Base-by-base conservation (phyloP, 2,113 vertebrate genomes). In the Rhinichthys klamathensis region DNA sequence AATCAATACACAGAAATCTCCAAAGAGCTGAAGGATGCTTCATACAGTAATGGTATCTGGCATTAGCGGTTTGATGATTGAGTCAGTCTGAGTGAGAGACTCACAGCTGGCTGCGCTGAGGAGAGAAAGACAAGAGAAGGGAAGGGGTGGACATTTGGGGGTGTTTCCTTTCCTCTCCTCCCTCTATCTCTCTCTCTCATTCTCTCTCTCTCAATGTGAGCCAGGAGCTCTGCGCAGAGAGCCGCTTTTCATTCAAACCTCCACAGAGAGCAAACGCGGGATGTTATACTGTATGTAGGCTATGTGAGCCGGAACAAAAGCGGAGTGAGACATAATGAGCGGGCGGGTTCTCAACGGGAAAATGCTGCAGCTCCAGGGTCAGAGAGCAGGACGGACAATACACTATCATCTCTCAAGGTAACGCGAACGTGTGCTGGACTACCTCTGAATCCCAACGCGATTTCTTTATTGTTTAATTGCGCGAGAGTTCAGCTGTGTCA, bases 381-480 rank as follows among this genome's bases (percentile, higher is more conserved):
- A 92, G 92, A 94, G 94, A 89, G 86, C 91, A 2, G 92, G 91
- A 88, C 93, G 94, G 93, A 95, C 94, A 91, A 94, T 94, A 91
- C 94, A 93, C 93, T 94, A 93, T 38, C 65, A 83, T 92, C 91
- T 93, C 89, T 94, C 94, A 91, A 95, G 94, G 94, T 95, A 95
- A 93, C 18, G 76, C 83, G 86, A 80, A 30, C n/a, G 91, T 78
- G 76, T 54, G n/a, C 32, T 65, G 44, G 27, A 23, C 41, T 6
- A n/a, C 9, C 27, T 70, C 9, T 23, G 15, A 21, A 80, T 35
- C 35, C 51, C 44, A 3, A 10, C 18, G 44, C 27, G 80, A 0
- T 3, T 51, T 15, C 41, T 49, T 63, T 25, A 79, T 46, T 81
- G 44, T 9, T 75, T 75, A 11, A 35, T 21, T 35, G 0, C 3